phyloP scores from a whole-genome alignment of 2,797 vertebrate genomes.

The Botia almorhae region DNA sequence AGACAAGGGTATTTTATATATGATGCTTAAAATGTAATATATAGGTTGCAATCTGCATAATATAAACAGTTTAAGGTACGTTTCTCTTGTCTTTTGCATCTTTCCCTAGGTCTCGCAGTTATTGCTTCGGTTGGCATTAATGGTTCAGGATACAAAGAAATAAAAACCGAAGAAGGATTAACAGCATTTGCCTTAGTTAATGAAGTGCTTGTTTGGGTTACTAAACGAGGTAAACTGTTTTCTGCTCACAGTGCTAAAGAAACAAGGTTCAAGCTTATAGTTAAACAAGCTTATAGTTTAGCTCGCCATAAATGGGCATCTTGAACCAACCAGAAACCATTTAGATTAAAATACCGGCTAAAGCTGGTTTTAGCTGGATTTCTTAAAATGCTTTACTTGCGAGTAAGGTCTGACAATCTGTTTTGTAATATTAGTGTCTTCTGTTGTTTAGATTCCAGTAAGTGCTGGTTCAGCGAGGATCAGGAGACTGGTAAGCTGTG shows the following conservation, averaged over 20 bases:
- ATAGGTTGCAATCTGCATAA: neutral
- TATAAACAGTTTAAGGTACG: too few relatives aligned
- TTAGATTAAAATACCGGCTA: too few relatives aligned
- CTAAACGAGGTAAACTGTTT: conserved; percentile 68
- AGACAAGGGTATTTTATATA: conserved; percentile 74
- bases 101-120: conserved; percentile 63
- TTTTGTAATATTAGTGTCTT: neutral
- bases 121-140: conserved; percentile 68
- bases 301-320: too few relatives aligned
- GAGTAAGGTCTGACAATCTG: neutral
- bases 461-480: conserved; percentile 83
- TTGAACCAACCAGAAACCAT: too few relatives aligned
- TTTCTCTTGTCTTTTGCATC: neutral
- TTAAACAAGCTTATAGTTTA: neutral
- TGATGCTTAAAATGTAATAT: too few relatives aligned
- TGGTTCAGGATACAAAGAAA: conserved; percentile 78
- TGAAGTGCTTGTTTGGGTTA: conserved; percentile 85
- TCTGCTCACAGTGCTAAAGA: neutral
- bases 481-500: conserved; percentile 76
- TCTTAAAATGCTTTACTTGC: neutral
- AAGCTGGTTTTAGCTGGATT: neutral
- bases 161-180: conserved; percentile 72
- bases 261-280: neutral
- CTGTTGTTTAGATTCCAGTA: conserved; percentile 73
- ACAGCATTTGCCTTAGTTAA: conserved; percentile 78